Conservation (phyloP, 2,888 invertebrate genomes). For the Drosophila antonietae region DNA sequence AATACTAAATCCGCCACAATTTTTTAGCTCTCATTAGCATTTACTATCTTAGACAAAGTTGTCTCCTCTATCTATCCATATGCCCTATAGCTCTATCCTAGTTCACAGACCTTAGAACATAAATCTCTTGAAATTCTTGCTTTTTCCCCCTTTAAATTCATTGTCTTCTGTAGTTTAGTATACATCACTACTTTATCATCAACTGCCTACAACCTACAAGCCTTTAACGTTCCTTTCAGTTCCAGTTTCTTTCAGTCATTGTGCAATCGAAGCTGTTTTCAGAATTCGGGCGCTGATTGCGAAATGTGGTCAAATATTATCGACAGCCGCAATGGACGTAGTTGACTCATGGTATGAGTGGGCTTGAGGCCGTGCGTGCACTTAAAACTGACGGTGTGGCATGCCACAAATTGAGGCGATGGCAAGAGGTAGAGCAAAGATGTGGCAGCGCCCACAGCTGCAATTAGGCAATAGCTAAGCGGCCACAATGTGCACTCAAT, state of each 20-base stretch:
- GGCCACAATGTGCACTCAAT: conserved; percentile 47
- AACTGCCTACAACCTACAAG: no score
- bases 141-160: neutral
- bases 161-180: neutral
- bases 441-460: conserved; percentile 19
- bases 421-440: neutral
- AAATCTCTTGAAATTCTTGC: neutral
- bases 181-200: no score
- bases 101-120: neutral
- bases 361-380: neutral
- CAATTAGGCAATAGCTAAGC: conserved; percentile 37
- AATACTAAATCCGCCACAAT: no score
- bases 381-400: conserved; percentile 20
- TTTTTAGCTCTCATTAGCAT: no score
- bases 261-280: neutral
- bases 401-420: conserved; percentile 31
- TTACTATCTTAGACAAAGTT: no score
- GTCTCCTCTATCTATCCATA: neutral
- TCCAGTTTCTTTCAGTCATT: neutral
- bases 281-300: conserved; percentile 3
- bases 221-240: neutral
- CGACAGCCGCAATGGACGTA: conserved; percentile 22
- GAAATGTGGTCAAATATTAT: conserved; percentile 21
- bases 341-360: conserved; percentile 13
- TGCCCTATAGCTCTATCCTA: neutral